Evolutionary conservation across 2,888 invertebrate species (phyloP).

Genomic region (Clepsis dumicolana): DNA sequence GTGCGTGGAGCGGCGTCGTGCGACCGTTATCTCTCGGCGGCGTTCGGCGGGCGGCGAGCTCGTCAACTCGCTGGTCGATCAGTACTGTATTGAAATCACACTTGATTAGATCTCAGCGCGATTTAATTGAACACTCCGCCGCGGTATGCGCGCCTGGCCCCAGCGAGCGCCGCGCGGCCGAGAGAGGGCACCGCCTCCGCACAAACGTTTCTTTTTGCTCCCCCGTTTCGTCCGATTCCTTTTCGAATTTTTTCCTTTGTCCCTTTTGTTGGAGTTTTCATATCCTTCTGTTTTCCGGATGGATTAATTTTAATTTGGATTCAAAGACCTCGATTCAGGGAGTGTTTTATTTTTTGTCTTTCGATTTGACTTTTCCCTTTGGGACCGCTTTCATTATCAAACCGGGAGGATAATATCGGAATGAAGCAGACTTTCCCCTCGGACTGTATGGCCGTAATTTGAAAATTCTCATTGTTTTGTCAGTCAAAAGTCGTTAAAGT

Average conservation of each 20-base stretch:
- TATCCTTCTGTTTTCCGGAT: conserved; percentile 79
- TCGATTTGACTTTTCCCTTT: conserved; percentile 53
- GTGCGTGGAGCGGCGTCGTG: conserved; percentile 14
- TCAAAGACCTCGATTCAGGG: conserved; percentile 56
- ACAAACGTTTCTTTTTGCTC: conserved; percentile 64
- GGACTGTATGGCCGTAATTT: conserved; percentile 19
- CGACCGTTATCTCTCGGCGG: conserved; percentile 61
- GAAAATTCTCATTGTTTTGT: conserved; percentile 17
- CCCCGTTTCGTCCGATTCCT: conserved; percentile 63
- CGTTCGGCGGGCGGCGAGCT: conserved; percentile 10
- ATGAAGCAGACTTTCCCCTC: conserved; percentile 20
- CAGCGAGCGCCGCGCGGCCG: conserved; percentile 51
- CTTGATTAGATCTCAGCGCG: conserved; percentile 77
- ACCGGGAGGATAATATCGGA: conserved; percentile 23
- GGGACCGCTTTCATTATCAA: conserved; percentile 45
- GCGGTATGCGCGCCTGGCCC: conserved; percentile 75
- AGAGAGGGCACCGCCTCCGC: conserved; percentile 55
- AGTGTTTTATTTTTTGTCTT: conserved; percentile 45
- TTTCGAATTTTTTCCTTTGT: conserved; percentile 72
- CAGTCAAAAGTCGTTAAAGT: conserved; percentile 12
- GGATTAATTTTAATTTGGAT: conserved; percentile 80
- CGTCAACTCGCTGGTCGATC: conserved; percentile 57
- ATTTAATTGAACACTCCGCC: conserved; percentile 75
- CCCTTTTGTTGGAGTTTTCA: conserved; percentile 76
- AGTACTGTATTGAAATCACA: conserved; percentile 78